Base-by-base conservation (phyloP, 2,888 invertebrate species). In the Epinotia demarniana region DNA sequence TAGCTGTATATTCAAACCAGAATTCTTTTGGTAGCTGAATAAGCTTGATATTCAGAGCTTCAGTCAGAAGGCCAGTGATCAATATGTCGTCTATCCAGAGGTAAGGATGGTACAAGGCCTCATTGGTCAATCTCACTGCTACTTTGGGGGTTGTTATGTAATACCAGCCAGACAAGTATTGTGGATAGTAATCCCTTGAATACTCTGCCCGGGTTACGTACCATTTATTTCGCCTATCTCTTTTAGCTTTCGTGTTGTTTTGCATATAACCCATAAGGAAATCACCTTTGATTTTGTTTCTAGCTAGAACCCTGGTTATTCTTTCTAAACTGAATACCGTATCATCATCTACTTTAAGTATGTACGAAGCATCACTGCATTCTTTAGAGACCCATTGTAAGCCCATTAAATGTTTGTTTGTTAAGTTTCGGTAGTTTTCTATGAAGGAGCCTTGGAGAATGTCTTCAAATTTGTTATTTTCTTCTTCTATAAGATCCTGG, bases 71-170 rank as follows among this genome's bases (percentile, higher is more conserved):
- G 1, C 98, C 98, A 0, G 98, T 98, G 0, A 98, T 90, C 86
- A 96, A 97, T 61, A 97, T 96, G 86, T 99, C 98, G 85, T 99
- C 98, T 76, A 99, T 98, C 98, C 98, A 99, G 90, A 99, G 98
- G 81, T 96, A 97, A 19, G 95, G 92, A n/a, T 95, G 91, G 53
- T 89, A 85, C 53, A 90, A 85, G 0, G 96, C 95, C 79, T 95
- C 91, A 3, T 92, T 84, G 23, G 95, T 92, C 67, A 98, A 84
- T 19, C 90, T 91, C 19, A 85, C 84, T 0, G 96, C 96, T 2
- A 96, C 95, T 78, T 94, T 90, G 0, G 96, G 95, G 74, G 96
- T 97, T 3, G 97, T 96, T 1, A 97, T 92, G 80, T 98, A 98
- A 81, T 97, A 95, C 98, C 98, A 98, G 1, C 98, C 98, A 6